A percentile compares a stretch with the other conserved stretches of the same genome.
Conservation (phyloP, 2,797 vertebrate species). For the Tarsius wallacei region DNA sequence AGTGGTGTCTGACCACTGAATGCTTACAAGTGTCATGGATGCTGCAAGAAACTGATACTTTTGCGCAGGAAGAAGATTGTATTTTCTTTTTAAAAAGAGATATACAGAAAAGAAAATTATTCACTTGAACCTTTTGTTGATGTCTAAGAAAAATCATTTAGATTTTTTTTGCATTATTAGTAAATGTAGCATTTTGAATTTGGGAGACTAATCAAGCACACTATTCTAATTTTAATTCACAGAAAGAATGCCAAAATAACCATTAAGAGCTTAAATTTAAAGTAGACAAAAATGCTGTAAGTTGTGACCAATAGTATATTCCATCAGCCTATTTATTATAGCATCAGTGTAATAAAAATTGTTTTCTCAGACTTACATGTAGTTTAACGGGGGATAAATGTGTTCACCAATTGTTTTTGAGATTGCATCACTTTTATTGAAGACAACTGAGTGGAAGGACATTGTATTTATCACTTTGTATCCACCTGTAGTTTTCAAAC, state of each 20-base stretch:
- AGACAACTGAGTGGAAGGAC: constrained; percentile 2
- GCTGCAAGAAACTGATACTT: constrained; percentile 90
- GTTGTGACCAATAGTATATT: not conserved
- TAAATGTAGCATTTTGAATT: constrained; percentile 44
- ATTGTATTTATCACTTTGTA: constrained; percentile 52
- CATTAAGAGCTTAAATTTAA: constrained; percentile 75
- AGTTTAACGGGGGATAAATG: constrained; percentile 42
- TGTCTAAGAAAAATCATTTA: constrained; percentile 62
- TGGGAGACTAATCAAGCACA: not conserved
- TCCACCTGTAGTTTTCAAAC: constrained; percentile 51
- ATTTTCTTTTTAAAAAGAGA: constrained; percentile 72
- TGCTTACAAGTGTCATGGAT: constrained; percentile 92
- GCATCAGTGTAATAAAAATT: constrained; percentile 49
- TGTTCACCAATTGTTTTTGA: constrained; percentile 45
- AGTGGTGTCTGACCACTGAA: constrained; percentile 91
- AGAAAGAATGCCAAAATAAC: constrained; percentile 37
- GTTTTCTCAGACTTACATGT: not conserved
- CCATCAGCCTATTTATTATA: not conserved
- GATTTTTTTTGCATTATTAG: constrained; percentile 3
- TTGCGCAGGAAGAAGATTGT: constrained; percentile 78
- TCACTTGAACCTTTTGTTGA: constrained; percentile 71
- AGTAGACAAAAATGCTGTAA: constrained; percentile 3
- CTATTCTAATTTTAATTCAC: constrained; percentile 67
- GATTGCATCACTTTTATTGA: constrained; percentile 65
- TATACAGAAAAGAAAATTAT: constrained; percentile 60